Conservation (phyloP, 2,113 vertebrate species). For the Climacteris rufus region DNA sequence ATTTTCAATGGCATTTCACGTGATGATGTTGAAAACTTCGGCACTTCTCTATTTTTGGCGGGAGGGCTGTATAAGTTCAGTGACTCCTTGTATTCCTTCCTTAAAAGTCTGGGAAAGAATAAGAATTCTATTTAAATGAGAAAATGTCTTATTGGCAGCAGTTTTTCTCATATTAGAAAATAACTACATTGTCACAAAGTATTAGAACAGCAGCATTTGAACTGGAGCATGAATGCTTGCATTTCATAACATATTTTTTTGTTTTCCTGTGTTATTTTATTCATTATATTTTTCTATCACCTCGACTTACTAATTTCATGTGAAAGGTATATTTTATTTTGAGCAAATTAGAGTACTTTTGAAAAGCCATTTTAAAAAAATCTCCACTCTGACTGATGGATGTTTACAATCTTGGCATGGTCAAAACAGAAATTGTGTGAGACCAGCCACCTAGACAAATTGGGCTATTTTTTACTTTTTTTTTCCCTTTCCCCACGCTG, state of each 20-base stretch:
- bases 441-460: background rate
- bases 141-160: background rate
- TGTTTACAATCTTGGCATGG: background rate
- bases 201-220: background rate
- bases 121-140: background rate
- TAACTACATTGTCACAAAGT: background rate
- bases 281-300: background rate
- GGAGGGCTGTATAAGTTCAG: background rate
- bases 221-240: background rate
- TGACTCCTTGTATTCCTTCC: background rate
- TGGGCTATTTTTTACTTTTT: background rate
- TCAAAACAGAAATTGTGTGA: background rate
- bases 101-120: background rate
- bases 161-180: background rate
- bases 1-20: background rate
- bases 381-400: background rate
- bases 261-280: slow-evolving; percentile 25
- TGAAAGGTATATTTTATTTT: slow-evolving; percentile 7
- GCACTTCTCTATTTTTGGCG: background rate
- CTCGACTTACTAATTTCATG: background rate
- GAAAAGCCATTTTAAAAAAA: background rate
- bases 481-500: background rate
- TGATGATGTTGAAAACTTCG: background rate
- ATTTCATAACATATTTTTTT: background rate
- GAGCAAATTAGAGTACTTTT: background rate